These are phyloP conservation scores for Echinometra lucunter DNA, from an alignment of 53 echinoderm and acorn worm species.

Conservation along the genomic window DNA sequence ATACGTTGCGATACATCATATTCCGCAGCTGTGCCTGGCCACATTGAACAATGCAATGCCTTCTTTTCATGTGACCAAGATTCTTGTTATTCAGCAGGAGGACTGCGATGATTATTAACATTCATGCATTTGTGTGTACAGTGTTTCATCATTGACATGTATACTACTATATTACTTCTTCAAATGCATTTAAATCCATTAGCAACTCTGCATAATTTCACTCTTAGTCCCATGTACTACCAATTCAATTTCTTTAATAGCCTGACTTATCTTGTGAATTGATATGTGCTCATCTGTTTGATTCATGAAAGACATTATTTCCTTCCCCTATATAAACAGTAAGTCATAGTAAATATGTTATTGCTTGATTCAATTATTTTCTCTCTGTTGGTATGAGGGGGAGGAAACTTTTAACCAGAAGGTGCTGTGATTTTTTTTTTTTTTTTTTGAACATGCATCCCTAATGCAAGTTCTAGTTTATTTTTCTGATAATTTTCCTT, in stretches of 20 bases:
- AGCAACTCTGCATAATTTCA: constrained; percentile 1
- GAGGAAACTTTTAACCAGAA: neutral
- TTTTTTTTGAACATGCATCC: neutral
- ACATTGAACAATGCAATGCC: neutral
- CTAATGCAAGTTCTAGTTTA: neutral
- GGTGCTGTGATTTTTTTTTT: neutral
- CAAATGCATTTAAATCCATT: neutral
- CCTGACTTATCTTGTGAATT: neutral
- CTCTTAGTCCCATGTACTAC: neutral
- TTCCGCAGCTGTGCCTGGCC: neutral
- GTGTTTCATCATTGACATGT: neutral
- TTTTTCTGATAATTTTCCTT: neutral
- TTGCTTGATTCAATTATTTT: neutral
- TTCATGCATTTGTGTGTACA: neutral
- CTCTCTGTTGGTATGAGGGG: neutral
- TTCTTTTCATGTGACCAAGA: constrained; percentile 13
- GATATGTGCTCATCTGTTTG: neutral
- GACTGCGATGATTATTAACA: neutral
- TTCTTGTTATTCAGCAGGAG: neutral
- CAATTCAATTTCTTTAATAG: neutral
- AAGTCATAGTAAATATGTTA: neutral
- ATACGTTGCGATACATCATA: neutral
- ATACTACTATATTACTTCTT: neutral
- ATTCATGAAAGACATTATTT: neutral
- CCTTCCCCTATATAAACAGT: neutral